Evolutionary conservation across 2,113 vertebrate genomes (phyloP), one percentile per base, ranked within the genome.

Genomic region (Diglossa brunneiventris): DNA sequence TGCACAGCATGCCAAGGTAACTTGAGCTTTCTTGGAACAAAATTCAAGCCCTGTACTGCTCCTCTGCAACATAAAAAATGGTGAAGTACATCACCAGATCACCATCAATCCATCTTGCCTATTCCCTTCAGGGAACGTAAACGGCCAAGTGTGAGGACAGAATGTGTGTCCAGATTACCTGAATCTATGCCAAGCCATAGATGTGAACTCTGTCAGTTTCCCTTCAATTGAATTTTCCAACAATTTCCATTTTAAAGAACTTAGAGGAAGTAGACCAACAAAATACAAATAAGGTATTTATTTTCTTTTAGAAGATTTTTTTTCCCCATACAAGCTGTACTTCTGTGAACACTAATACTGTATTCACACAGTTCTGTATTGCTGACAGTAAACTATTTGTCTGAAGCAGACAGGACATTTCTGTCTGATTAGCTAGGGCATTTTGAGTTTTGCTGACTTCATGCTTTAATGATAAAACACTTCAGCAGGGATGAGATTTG

Each of bases 401-500:
- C 41, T 85, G 86, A 52, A 82, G 46, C 64, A 74, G 78, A 55
- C 64, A 39, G 66, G 69, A 67, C 33, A 53, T 70, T 81, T 85
- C 41, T 61, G 66, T 61, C 18, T 70, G 74, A 84, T 85, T 82
- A 78, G 46, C 37, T 44, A 18, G 69, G 61, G 86, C 42, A 41
- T 83, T 78, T 24, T 90, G 70, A 75, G 61, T 75, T 90, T 82
- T 85, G 89, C 86, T 94, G 86, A 90, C 52, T 78, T 85, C 24
- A 67, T 20, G 69, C 19, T 63, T 90, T 53, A 75, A 70, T 58
- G 52, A 8, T 33, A 77, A 33, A 84, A 70, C 27, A 69, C 24
- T 81, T 87, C 55, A 95, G 74, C 86, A 79, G 70, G 49, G 17
- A 87, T 50, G 63, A 87, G 53, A 73, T 64, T 69, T 61, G 24